Evolutionary conservation across 92 coral and sea anemone species (phyloP).

Genomic region (Phenganax subtilis): DNA sequence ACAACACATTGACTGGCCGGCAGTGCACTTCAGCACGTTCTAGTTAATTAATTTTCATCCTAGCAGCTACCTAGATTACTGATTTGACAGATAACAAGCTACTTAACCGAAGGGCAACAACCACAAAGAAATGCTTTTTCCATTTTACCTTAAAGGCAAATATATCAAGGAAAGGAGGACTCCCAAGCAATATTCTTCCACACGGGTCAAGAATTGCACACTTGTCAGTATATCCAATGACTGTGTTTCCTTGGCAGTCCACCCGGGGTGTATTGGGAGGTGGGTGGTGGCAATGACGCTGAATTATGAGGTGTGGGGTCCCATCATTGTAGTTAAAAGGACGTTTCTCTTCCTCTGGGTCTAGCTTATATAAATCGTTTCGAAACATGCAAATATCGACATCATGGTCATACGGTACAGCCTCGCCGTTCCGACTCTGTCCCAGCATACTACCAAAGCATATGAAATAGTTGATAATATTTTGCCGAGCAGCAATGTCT

Average conservation of each 20-base stretch:
- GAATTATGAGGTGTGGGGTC: constrained; percentile 30
- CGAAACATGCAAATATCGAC: constrained; percentile 39
- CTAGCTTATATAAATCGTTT: background rate
- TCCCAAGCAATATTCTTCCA: constrained; percentile 19
- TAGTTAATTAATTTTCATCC: no score
- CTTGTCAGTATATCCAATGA: constrained; percentile 21
- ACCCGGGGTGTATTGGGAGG: constrained; percentile 32
- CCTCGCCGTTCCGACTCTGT: constrained; percentile 45
- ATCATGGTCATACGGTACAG: constrained; percentile 46
- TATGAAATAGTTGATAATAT: constrained; percentile 27
- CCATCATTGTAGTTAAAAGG: constrained; percentile 20
- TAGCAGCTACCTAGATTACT: no score
- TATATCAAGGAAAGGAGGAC: no score
- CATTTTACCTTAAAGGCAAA: no score
- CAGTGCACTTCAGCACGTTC: no score
- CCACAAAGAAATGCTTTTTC: no score
- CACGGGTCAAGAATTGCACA: constrained; percentile 51
- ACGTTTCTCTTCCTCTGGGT: constrained; percentile 30
- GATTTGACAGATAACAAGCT: background rate
- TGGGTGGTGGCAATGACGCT: constrained; percentile 30
- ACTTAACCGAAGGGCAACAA: background rate
- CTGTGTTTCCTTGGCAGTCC: constrained; percentile 44
- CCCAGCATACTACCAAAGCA: constrained; percentile 46
- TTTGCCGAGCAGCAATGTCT: constrained; percentile 22
- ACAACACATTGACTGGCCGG: no score